Evolutionary conservation across 2,888 invertebrate genomes (phyloP), one percentile per base, ranked within the genome.

Genomic region (Lissonota sp.): DNA sequence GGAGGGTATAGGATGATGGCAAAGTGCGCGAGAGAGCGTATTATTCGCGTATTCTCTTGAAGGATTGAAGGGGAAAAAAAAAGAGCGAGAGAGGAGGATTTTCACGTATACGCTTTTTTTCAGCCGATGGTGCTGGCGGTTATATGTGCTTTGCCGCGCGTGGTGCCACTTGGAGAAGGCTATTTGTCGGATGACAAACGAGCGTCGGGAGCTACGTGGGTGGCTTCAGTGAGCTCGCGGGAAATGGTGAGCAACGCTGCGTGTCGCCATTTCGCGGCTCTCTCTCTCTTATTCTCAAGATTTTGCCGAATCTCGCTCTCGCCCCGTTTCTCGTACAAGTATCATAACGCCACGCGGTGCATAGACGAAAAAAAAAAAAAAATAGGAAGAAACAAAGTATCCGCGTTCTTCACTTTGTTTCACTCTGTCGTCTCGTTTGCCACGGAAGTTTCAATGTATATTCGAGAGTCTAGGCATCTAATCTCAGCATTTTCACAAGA

Each of bases 161-260:
- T 75, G 83, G 82, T 84, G 80, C 81, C 75, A 79, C 84, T 83
- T 82, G 84, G 80, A 77, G 83, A 85, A 89, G 88, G 89, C 92
- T 91, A 92, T 92, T 92, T 92, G 92, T 92, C 91, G 90, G 91
- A 91, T 92, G 92, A 92, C 90, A 92, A 92, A 92, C 90, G 92
- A 92, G 91, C 91, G 91, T 86, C 91, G 74, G 87, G 88, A 4
- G 90, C 92, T 88, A 89, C 91, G 91, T 92, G 92, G 92, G 92
- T 92, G 92, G 92, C 89, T 91, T 90, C 87, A 87, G 86, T 78
- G 74, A 87, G 87, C 86, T 90, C 90, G 89, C 91, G 91, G 91
- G 89, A 92, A 91, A 92, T 91, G 91, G 91, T 90, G 91, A 91
- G 91, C 91, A 92, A 89, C 90, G 88, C 90, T 86, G 89, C 92